Evolutionary conservation across 2,888 invertebrate species (phyloP).

Genomic region (Ephialtes manifestator): DNA sequence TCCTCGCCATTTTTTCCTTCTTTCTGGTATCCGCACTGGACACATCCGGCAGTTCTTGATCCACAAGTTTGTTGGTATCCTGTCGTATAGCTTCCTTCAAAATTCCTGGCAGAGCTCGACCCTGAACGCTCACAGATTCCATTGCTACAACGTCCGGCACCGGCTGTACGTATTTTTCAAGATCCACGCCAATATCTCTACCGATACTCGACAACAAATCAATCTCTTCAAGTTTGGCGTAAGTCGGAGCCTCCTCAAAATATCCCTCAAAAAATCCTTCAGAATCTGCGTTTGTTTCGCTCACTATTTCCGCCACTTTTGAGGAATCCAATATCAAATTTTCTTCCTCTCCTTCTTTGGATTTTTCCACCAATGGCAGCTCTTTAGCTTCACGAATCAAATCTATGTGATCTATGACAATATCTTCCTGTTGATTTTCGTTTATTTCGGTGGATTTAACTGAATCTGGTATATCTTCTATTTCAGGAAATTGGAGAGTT

Average conservation of each 20-base stretch:
- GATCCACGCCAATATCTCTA: slow-evolving; percentile 81
- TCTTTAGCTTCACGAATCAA: slow-evolving; percentile 82
- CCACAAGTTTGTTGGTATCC: slow-evolving; percentile 82
- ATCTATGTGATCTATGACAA: slow-evolving; percentile 81
- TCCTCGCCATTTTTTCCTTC: slow-evolving; percentile 87
- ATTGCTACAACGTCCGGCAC: slow-evolving; percentile 84
- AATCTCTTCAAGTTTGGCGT: slow-evolving; percentile 83
- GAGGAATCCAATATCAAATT: neutral
- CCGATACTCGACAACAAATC: slow-evolving; percentile 84
- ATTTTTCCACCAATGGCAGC: slow-evolving; percentile 70
- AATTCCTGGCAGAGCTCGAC: slow-evolving; percentile 61
- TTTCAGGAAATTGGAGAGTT: slow-evolving; percentile 82
- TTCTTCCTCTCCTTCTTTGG: slow-evolving; percentile 24
- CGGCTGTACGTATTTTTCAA: slow-evolving; percentile 83
- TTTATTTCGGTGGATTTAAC: slow-evolving; percentile 78
- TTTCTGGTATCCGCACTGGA: slow-evolving; percentile 86
- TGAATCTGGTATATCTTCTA: slow-evolving; percentile 83
- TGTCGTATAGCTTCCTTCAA: slow-evolving; percentile 73
- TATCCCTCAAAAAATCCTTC: slow-evolving; percentile 64
- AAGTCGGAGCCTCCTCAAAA: slow-evolving; percentile 78
- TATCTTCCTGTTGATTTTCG: slow-evolving; percentile 78
- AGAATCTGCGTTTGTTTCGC: slow-evolving; percentile 10
- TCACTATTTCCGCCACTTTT: neutral
- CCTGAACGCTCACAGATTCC: slow-evolving; percentile 75
- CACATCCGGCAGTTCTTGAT: slow-evolving; percentile 78